Conservation (phyloP, 2,797 vertebrate genomes). For the Siniperca undulata region DNA sequence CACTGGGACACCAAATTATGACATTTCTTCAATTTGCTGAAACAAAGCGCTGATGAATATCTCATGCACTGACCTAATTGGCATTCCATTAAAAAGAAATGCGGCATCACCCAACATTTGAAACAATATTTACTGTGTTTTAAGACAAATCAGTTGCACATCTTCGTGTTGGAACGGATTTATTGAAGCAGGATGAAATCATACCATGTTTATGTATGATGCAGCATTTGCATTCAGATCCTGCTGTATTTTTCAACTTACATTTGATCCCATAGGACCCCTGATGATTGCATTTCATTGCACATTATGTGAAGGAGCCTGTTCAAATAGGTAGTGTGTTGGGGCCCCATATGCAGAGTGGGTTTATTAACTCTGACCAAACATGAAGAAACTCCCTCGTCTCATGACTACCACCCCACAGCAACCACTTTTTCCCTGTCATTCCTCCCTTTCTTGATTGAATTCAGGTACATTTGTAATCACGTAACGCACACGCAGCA, state of each 20-base stretch:
- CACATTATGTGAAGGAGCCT: conserved; percentile 25
- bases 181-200: conserved; percentile 31
- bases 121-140: conserved; percentile 22
- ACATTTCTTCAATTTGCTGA: conserved; percentile 23
- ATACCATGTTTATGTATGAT: conserved; percentile 34
- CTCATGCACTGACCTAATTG: conserved; percentile 27
- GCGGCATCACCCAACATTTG: background rate
- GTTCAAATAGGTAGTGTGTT: conserved; percentile 32
- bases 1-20: conserved; percentile 17
- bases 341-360: conserved; percentile 33
- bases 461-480: conserved; percentile 64
- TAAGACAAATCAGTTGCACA: background rate
- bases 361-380: conserved; percentile 64
- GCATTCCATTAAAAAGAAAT: conserved; percentile 27
- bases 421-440: conserved; percentile 33
- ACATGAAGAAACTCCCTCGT: conserved; percentile 46
- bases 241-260: conserved; percentile 14
- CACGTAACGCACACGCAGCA: conserved; percentile 38
- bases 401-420: conserved; percentile 25
- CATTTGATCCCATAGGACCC: conserved; percentile 33
- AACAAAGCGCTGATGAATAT: conserved; percentile 26
- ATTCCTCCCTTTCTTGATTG: conserved; percentile 36
- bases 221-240: conserved; percentile 48
- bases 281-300: conserved; percentile 51
- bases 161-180: conserved; percentile 18